Evolutionary conservation across 2,113 vertebrate species (phyloP).

Genomic region (Emydura subglobosa): DNA sequence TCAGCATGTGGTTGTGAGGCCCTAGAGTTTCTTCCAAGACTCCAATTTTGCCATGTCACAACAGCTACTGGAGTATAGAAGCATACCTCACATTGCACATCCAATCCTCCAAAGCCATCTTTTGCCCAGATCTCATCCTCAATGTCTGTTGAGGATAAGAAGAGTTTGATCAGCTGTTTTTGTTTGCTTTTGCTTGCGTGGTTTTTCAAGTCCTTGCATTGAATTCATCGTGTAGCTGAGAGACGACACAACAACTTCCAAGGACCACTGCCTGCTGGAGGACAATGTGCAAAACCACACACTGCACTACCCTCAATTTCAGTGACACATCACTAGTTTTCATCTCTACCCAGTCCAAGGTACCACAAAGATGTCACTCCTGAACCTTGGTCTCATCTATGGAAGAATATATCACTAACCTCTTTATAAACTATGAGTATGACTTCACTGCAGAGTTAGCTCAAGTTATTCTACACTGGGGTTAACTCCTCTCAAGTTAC

Average conservation of each 20-base stretch:
- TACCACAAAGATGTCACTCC: neutral
- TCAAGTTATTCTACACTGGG: neutral
- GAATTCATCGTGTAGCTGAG: neutral
- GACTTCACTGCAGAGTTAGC: neutral
- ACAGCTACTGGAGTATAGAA: neutral
- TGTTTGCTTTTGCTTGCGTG: neutral
- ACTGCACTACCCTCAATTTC: neutral
- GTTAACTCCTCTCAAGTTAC: neutral
- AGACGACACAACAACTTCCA: neutral
- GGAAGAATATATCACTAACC: neutral
- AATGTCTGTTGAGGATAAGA: neutral
- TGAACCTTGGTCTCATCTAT: neutral
- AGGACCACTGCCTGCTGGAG: rapidly evolving
- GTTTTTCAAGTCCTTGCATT: neutral
- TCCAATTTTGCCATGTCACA: neutral
- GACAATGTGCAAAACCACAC: neutral
- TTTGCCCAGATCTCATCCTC: neutral
- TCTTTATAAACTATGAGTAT: neutral
- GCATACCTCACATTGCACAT: neutral
- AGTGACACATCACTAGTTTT: neutral
- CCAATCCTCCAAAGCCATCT: neutral
- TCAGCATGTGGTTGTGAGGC: neutral
- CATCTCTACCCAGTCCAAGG: neutral
- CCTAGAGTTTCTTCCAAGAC: neutral
- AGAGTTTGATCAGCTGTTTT: neutral